Percentiles rank a stretch among this genome's conserved stretches.
Evolutionary conservation across 2,797 vertebrate genomes (phyloP).

Genomic region (Rhinophrynus dorsalis): DNA sequence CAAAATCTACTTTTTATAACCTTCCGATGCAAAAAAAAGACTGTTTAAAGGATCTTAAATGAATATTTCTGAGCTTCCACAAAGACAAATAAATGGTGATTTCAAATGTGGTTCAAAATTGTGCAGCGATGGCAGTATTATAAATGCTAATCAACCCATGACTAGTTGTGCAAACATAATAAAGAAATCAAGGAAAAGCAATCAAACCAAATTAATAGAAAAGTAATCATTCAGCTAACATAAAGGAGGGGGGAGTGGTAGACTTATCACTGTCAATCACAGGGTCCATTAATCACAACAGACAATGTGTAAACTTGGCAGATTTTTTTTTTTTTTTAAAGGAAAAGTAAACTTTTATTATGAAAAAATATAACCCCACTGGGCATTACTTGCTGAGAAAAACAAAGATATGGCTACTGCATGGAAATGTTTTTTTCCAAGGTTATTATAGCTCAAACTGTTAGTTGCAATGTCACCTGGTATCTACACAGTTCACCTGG

Average conservation of each 20-base stretch:
- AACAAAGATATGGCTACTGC: no score
- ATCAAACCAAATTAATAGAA: constrained; percentile 43
- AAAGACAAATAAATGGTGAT: constrained; percentile 29
- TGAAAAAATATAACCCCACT: no score
- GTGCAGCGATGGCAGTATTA: constrained; percentile 32
- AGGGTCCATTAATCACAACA: constrained; percentile 8
- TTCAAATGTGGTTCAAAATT: constrained; percentile 28
- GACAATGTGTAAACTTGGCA: no score
- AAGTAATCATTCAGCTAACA: constrained; percentile 27
- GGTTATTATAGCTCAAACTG: no score
- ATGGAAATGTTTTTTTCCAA: no score
- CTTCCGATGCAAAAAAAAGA: background rate
- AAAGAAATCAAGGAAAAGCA: constrained; percentile 44
- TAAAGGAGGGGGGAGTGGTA: background rate
- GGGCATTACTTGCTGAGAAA: no score
- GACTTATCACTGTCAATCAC: constrained; percentile 25
- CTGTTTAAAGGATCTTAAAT: no score
- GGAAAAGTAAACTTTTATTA: no score
- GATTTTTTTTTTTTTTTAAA: no score
- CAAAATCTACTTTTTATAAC: background rate
- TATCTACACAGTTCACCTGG: no score
- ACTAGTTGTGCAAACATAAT: constrained; percentile 42
- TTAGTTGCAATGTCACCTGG: no score
- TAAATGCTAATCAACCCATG: constrained; percentile 41
- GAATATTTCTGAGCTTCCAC: background rate